phyloP scores from a whole-genome alignment of 1,140 invertebrate genomes.

The Drosophila persimilis region DNA sequence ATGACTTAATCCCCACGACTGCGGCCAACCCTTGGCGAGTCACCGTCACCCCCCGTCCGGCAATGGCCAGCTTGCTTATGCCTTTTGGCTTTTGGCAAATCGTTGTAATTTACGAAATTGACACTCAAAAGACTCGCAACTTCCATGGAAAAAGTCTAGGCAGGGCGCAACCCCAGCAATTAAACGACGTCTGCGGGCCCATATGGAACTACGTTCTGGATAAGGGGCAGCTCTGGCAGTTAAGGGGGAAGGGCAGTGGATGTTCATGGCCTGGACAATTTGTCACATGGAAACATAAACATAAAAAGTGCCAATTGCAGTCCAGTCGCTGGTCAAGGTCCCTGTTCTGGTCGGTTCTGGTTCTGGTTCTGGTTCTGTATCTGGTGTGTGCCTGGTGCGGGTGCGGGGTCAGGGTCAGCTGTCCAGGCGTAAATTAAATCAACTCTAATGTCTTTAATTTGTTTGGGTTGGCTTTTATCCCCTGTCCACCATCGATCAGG shows the following conservation, averaged over 20 bases:
- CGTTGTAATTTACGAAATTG: constrained; percentile 81
- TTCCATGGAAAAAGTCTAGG: constrained; percentile 44
- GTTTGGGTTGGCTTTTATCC: constrained; percentile 61
- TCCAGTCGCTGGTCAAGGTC: not conserved
- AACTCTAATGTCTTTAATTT: constrained; percentile 81
- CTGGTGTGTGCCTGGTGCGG: constrained; percentile 13
- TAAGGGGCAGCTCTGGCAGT: not conserved
- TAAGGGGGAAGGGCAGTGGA: constrained; percentile 13
- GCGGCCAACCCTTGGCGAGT: constrained; percentile 1
- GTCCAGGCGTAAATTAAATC: constrained; percentile 74
- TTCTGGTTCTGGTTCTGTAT: not conserved
- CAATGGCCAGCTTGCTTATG: constrained; percentile 23
- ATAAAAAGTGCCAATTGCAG: constrained; percentile 80
- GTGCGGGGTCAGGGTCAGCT: constrained; percentile 45
- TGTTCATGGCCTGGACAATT: constrained; percentile 55
- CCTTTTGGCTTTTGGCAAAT: constrained; percentile 60
- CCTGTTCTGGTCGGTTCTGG: constrained; percentile 6
- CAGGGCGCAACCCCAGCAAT: constrained; percentile 15
- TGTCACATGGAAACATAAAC: constrained; percentile 71
- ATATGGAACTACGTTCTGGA: constrained; percentile 26
- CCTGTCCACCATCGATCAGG: constrained; percentile 9
- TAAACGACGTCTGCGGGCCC: constrained; percentile 25
- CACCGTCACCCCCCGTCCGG: not conserved
- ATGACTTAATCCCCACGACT: constrained; percentile 57
- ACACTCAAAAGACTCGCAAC: constrained; percentile 74